A percentile compares a stretch with the other conserved stretches of the same genome.
Evolutionary conservation across 2,797 vertebrate species (phyloP).

Genomic region (Adelosebastes latens): DNA sequence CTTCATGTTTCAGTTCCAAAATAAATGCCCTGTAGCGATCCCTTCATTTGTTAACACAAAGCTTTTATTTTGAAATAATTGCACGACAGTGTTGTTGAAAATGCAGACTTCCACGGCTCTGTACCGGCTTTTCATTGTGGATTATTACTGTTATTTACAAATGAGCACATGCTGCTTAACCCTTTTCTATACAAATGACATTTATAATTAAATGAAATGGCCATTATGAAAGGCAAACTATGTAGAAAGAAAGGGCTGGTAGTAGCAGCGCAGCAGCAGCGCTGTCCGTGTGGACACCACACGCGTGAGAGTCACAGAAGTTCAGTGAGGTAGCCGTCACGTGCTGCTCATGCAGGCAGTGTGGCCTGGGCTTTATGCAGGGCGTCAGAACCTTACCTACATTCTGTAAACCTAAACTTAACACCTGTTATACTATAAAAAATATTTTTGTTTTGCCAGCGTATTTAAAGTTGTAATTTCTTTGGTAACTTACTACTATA

Average conservation of each 20-base stretch:
- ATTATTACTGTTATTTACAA: no score
- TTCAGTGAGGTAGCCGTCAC: background rate
- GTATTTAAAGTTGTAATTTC: background rate
- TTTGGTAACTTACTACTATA: background rate
- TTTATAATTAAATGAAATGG: no score
- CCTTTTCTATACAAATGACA: no score
- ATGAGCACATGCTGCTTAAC: no score
- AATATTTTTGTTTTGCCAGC: background rate
- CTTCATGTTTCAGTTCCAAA: background rate
- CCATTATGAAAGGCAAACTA: background rate
- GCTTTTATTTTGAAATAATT: no score
- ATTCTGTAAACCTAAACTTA: background rate
- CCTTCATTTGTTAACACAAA: no score
- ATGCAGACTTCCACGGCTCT: no score
- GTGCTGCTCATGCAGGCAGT: background rate
- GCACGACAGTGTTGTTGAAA: no score
- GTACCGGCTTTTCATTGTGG: no score
- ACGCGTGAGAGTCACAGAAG: background rate
- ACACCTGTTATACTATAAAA: background rate
- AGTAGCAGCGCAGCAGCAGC: background rate
- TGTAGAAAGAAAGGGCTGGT: background rate
- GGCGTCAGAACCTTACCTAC: background rate
- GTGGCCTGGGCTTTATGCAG: fast-evolving
- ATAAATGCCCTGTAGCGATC: no score
- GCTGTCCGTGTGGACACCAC: background rate